Base-by-base conservation (phyloP, 1,140 invertebrate genomes). In the Dinoponera quadriceps region DNA sequence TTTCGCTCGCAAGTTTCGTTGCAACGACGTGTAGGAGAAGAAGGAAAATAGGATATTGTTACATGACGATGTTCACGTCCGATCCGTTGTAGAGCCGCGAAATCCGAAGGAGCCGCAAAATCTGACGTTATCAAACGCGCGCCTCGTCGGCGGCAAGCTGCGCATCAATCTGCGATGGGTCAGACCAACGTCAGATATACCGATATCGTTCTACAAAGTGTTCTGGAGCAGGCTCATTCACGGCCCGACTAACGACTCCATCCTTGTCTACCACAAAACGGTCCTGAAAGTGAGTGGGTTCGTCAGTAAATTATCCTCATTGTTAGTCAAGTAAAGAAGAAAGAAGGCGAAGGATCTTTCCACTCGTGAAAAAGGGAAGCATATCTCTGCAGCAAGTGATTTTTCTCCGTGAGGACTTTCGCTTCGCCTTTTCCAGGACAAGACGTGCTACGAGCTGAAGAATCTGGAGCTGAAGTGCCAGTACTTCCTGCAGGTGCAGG, bases 401-500 rank as follows among this genome's bases (percentile, higher is more conserved):
- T n/a, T n/a, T n/a, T n/a, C n/a, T n/a, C n/a, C n/a, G n/a, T n/a
- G n/a, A 16, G 16, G 7, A 27, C 57, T 59, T 84, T 13, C 20
- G 13, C 48, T 11, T 44, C 14, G 51, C 60, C 29, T 48, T 55
- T 63, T 73, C 5, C 90, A 96, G 96, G 95, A 96, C 48, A 95
- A 95, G 89, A 95, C 93, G 3, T 94, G 91, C 63, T 95, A 95
- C 54, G 94, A 96, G 85, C 94, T 97, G 83, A 95, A 94, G 85
- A 95, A 96, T 83, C 91, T 97, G 57, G 94, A 96, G 86, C 94
- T 95, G 4, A 95, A 96, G 85, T 96, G 96, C 1, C 95, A 96
- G 90, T 97, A 97, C 88, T 97, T 96, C 85, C 93, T 97, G 20
- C 96, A 97, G 95, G 96, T 97, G 2, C 96, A 97, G 91, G 96